These are phyloP conservation scores for Xiphophorus birchmanni DNA, from an alignment of 2,797 vertebrate genomes.

Conservation along the genomic window DNA sequence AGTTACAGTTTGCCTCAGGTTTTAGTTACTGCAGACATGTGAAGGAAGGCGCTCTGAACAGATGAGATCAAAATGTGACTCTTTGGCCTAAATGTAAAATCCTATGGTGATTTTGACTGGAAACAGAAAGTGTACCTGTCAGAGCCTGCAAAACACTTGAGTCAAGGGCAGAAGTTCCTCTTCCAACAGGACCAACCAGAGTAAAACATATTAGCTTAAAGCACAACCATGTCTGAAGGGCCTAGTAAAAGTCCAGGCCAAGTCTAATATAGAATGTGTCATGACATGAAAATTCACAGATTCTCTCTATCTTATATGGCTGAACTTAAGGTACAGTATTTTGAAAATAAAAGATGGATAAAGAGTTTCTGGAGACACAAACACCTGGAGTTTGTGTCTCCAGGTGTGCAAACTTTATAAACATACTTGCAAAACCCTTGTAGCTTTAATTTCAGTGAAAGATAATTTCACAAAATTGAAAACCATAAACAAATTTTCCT, in stretches of 20 bases:
- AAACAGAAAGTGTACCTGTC: background rate
- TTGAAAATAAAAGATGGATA: background rate
- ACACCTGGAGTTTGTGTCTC: background rate
- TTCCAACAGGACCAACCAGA: background rate
- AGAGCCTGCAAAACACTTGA: background rate
- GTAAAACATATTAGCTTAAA: background rate
- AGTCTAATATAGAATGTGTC: background rate
- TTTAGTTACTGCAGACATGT: background rate
- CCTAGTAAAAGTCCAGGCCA: background rate
- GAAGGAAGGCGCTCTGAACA: background rate
- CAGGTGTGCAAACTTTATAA: background rate
- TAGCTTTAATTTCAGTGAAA: background rate
- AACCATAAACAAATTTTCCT: background rate
- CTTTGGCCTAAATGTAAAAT: background rate
- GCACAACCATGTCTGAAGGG: background rate
- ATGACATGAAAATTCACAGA: background rate
- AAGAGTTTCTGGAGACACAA: background rate
- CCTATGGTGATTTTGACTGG: background rate
- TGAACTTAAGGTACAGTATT: background rate
- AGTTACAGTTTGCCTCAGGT: background rate
- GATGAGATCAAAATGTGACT: background rate
- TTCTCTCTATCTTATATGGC: background rate
- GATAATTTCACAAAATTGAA: background rate
- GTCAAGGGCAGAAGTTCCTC: background rate
- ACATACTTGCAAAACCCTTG: background rate